Conservation (phyloP, 2,113 vertebrate species). For the Corvus moneduloides region DNA sequence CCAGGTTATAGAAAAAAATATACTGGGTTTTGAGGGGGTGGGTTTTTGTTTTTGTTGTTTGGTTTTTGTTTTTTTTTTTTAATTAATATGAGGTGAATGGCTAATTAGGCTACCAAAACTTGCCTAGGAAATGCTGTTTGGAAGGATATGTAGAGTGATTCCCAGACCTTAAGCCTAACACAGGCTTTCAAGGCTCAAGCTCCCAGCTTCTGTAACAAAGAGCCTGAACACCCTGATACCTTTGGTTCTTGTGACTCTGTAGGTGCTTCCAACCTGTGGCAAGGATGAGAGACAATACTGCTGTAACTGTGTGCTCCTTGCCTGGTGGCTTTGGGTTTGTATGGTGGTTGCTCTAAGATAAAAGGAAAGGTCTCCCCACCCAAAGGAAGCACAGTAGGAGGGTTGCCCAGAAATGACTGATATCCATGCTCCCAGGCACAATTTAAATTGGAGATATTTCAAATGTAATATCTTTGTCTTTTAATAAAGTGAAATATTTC, state of each 20-base stretch:
- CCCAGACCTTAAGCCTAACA: neutral
- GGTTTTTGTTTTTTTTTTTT: neutral
- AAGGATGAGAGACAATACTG: neutral
- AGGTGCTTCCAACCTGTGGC: neutral
- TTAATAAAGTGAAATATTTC: neutral
- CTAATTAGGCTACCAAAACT: neutral
- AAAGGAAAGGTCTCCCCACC: neutral
- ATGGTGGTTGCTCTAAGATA: neutral
- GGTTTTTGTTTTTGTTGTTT: neutral
- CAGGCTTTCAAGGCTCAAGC: neutral
- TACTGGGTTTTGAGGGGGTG: fast-evolving
- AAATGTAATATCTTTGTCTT: neutral
- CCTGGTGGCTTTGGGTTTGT: too few species aligned
- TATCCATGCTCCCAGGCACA: neutral
- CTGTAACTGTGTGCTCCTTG: neutral
- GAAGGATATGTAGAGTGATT: neutral
- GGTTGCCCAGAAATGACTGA: neutral
- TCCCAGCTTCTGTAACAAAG: neutral
- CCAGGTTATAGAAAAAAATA: neutral
- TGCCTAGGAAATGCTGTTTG: neutral
- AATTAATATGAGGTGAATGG: neutral
- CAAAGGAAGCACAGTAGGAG: fast-evolving
- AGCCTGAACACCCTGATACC: neutral
- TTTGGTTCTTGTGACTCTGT: neutral
- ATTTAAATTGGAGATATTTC: neutral